phyloP scores from a whole-genome alignment of 2,888 invertebrate species.

The Andrena hattorfiana region DNA sequence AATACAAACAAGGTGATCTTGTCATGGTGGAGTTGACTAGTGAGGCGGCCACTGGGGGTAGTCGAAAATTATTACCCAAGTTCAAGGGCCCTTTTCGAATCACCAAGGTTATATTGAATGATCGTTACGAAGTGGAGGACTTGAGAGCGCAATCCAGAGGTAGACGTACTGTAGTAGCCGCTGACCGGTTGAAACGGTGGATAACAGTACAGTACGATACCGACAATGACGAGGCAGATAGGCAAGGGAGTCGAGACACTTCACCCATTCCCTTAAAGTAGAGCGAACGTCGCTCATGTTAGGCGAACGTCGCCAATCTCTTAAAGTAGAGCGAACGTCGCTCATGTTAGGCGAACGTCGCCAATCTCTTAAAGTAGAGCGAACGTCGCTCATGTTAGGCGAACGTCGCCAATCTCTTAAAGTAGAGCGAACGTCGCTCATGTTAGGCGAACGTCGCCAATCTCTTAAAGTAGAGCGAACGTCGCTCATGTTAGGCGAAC shows the following conservation, averaged over 20 bases:
- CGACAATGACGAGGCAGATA: neutral
- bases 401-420: too few relatives aligned
- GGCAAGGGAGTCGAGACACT: too few relatives aligned
- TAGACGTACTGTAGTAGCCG: neutral
- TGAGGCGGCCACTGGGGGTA: neutral
- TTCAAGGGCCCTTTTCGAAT: neutral
- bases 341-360: too few relatives aligned
- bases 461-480: neutral
- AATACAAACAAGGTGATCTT: neutral
- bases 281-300: too few relatives aligned
- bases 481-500: too few relatives aligned
- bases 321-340: too few relatives aligned
- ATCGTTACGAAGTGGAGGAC: neutral
- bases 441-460: neutral
- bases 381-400: too few relatives aligned
- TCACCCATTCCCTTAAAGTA: too few relatives aligned
- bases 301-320: too few relatives aligned
- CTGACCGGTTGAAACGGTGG: neutral
- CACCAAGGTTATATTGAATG: neutral
- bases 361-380: too few relatives aligned
- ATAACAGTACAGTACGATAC: neutral
- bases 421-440: neutral
- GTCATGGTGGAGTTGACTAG: neutral
- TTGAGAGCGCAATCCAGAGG: too few relatives aligned
- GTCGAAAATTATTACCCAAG: neutral